Evolutionary conservation across 2,113 vertebrate genomes (phyloP), one percentile per base, ranked within the genome.

Genomic region (Scomber colias): DNA sequence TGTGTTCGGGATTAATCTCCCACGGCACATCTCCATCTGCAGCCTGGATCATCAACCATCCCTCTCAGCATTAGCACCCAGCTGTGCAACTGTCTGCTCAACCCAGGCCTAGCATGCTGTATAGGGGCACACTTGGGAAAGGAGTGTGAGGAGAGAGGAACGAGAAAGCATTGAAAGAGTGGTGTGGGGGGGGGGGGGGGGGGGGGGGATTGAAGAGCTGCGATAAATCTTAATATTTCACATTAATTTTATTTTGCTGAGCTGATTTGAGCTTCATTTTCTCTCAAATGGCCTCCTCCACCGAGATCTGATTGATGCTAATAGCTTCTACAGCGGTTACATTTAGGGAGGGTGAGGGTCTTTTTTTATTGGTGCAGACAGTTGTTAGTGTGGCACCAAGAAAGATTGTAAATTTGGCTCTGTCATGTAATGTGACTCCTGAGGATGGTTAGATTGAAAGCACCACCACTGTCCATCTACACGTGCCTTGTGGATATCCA

Each of bases 1-100:
- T 94, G 92, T 87, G 92, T 92, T 92, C 93, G 75, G 88, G 85
- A 96, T 96, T 93, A 95, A 95, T 96, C 94, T 95, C 87, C 89
- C 86, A 81, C 92, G 91, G 92, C 95, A 96, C 89, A 90, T 95
- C 92, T 95, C 94, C 89, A 93, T 90, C 94, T 95, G 90, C 77
- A 86, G 87, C 83, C 82, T 87, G 92, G 94, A 82, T 82, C 93
- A 85, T 92, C 92, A 87, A 88, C 83, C 89, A 81, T 84, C 88
- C 82, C 85, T 92, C 84, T 95, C 92, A 93, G 93, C 93, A 95
- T 96, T 95, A 96, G 85, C 89, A 92, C 86, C 83, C 79, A 93
- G 92, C 92, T 89, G 93, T 80, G 91, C 86, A 84, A 87, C 77
- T 94, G 87, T 86, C 87, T 79, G 77, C 73, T 84, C 83, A 77